phyloP scores from a whole-genome alignment of 2,797 vertebrate species.

The Echeneis naucrates region DNA sequence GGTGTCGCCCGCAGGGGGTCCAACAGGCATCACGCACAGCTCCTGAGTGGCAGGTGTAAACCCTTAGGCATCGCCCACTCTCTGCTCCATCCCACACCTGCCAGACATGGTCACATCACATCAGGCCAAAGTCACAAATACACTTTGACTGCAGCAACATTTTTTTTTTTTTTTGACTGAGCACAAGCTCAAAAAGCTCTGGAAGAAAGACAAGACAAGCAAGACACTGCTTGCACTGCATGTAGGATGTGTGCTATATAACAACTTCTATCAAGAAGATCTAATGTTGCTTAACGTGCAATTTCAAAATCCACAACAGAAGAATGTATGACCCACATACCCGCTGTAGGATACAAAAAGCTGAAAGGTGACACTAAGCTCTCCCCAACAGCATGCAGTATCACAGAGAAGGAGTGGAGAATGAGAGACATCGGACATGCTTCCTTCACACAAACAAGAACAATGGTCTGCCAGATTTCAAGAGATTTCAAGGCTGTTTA shows the following conservation, averaged over 20 bases:
- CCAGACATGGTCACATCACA: conserved; percentile 27
- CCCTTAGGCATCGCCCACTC: conserved; percentile 88
- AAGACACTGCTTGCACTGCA: neutral
- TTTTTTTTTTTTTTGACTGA: conserved; percentile 4
- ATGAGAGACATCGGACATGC: neutral
- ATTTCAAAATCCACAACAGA: neutral
- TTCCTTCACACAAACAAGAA: neutral
- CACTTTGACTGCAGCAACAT: conserved; percentile 8
- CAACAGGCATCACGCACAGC: conserved; percentile 92
- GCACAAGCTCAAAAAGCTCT: neutral
- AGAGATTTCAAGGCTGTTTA: conserved; percentile 21
- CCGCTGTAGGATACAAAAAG: neutral
- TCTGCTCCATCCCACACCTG: conserved; percentile 95
- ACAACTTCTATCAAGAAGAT: neutral
- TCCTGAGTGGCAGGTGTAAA: conserved; percentile 86
- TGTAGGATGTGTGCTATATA: neutral
- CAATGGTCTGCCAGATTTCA: conserved; percentile 8
- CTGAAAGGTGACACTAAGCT: neutral
- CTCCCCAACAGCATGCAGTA: neutral
- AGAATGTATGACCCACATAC: neutral
- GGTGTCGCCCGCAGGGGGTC: conserved; percentile 89
- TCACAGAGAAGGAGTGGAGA: conserved; percentile 2
- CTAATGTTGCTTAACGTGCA: neutral
- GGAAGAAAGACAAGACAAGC: too few species aligned
- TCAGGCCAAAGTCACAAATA: conserved; percentile 44